Evolutionary conservation across 2,888 invertebrate genomes (phyloP).

Genomic region (Portevinia maculata): DNA sequence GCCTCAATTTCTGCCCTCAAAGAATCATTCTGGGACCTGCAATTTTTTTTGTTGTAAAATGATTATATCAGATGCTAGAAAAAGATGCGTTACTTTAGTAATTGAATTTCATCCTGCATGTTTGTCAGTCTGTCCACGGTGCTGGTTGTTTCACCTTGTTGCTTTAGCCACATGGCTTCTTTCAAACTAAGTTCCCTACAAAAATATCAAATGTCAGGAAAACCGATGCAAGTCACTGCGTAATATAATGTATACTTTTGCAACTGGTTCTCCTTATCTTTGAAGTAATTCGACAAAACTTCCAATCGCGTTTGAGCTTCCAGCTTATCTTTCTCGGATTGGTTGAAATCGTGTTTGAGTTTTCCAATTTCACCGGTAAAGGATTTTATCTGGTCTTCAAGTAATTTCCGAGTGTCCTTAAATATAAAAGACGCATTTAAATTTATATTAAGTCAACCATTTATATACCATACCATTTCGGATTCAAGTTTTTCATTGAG

Average conservation of each 20-base stretch:
- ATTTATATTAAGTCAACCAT: neutral
- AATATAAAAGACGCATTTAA: neutral
- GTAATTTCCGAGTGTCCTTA: conserved; percentile 82
- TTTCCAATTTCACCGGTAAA: conserved; percentile 84
- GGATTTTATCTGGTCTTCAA: conserved; percentile 82
- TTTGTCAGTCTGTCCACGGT: conserved; percentile 91
- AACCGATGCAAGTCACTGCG: neutral
- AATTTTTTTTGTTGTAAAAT: neutral
- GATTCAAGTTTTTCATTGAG: conserved; percentile 83
- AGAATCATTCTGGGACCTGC: conserved; percentile 84
- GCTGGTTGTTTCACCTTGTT: conserved; percentile 91
- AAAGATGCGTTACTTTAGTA: conserved; percentile 86
- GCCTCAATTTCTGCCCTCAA: conserved; percentile 93
- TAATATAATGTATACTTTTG: conserved; percentile 87
- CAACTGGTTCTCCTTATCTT: conserved; percentile 93
- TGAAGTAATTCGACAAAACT: conserved; percentile 94
- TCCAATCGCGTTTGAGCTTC: conserved; percentile 93
- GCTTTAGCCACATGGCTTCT: conserved; percentile 90
- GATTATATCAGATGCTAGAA: neutral
- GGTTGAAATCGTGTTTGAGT: conserved; percentile 85
- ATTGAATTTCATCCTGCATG: conserved; percentile 91
- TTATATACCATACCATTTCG: conserved; percentile 79
- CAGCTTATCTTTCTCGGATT: conserved; percentile 87
- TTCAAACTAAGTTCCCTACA: conserved; percentile 89
- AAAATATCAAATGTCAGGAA: conserved; percentile 26